These are phyloP conservation scores for Scaptomyza cyrtandrae DNA, from an alignment of 2,888 invertebrate species.

Conservation along the genomic window DNA sequence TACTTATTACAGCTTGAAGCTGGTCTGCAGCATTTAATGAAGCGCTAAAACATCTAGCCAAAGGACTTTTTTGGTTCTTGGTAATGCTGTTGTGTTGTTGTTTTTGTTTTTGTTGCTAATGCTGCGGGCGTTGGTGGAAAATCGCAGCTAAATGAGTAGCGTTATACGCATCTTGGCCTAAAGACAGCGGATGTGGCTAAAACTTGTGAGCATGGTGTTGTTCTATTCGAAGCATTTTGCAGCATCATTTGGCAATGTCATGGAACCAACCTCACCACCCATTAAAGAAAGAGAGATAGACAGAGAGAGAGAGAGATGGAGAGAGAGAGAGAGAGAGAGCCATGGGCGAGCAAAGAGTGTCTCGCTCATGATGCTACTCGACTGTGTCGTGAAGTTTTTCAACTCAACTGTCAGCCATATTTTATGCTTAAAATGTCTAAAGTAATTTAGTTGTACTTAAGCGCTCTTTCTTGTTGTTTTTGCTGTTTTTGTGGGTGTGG, in stretches of 20 bases:
- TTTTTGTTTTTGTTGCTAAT: conserved; percentile 13
- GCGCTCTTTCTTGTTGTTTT: conserved; percentile 36
- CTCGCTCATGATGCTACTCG: conserved; percentile 44
- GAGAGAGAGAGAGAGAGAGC: conserved; percentile 1
- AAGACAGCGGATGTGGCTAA: conserved; percentile 4
- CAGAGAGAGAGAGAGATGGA: not conserved
- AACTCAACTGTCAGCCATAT: conserved; percentile 76
- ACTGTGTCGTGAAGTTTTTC: conserved; percentile 44
- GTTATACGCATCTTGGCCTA: conserved; percentile 18
- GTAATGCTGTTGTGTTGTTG: conserved; percentile 14
- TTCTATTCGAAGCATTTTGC: conserved; percentile 45
- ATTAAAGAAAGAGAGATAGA: not conserved
- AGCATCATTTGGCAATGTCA: conserved; percentile 55
- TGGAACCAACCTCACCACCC: conserved; percentile 6
- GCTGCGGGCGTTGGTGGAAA: conserved; percentile 26
- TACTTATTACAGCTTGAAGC: conserved; percentile 44
- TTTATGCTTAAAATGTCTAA: conserved; percentile 79
- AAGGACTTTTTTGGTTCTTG: conserved; percentile 3
- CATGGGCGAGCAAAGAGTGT: not conserved
- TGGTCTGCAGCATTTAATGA: conserved; percentile 46
- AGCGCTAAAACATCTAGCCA: conserved; percentile 35
- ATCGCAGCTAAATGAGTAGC: conserved; percentile 63
- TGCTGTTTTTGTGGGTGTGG: conserved; percentile 9
- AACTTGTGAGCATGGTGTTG: conserved; percentile 4
- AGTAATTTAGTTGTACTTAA: conserved; percentile 77